A percentile compares a stretch with the other conserved stretches of the same genome.
phyloP scores from a whole-genome alignment of 2,797 vertebrate species.

The Gallinago nigripennis region DNA sequence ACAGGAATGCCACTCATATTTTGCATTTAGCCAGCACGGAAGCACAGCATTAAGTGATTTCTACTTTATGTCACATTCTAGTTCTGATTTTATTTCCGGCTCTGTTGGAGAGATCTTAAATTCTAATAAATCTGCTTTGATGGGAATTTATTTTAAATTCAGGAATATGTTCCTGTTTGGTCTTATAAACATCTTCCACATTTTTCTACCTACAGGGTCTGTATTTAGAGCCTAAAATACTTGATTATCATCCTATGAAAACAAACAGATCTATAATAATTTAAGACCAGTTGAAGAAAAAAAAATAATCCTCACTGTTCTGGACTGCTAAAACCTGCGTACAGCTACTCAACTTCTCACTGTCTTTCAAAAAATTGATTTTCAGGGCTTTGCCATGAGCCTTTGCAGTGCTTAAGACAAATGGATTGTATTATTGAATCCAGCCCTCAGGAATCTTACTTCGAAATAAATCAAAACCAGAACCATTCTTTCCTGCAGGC shows the following conservation, averaged over 20 bases:
- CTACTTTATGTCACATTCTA: not conserved
- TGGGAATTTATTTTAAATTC: not conserved
- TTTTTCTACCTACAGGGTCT: not conserved
- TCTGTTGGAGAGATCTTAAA: not conserved
- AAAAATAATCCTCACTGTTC: not conserved
- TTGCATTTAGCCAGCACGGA: not conserved
- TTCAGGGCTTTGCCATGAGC: conserved; percentile 10
- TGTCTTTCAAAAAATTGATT: conserved; percentile 30
- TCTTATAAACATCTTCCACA: not conserved
- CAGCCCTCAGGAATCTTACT: conserved; percentile 22
- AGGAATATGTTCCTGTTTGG: not conserved
- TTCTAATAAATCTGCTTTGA: not conserved
- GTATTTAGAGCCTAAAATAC: not conserved
- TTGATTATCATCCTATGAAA: not conserved
- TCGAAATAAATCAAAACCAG: conserved; percentile 44
- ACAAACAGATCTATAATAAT: not conserved
- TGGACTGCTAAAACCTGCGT: not conserved
- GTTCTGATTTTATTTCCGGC: not conserved
- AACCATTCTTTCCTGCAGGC: not conserved
- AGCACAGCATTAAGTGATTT: not conserved
- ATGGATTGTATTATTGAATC: conserved; percentile 34
- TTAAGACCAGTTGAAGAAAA: not conserved
- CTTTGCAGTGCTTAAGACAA: conserved; percentile 47
- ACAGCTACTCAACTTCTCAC: not conserved
- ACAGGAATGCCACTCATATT: not conserved